Evolutionary conservation across 2,888 invertebrate species (phyloP), one percentile per base, ranked within the genome.

Genomic region (Crioceris asparagi): DNA sequence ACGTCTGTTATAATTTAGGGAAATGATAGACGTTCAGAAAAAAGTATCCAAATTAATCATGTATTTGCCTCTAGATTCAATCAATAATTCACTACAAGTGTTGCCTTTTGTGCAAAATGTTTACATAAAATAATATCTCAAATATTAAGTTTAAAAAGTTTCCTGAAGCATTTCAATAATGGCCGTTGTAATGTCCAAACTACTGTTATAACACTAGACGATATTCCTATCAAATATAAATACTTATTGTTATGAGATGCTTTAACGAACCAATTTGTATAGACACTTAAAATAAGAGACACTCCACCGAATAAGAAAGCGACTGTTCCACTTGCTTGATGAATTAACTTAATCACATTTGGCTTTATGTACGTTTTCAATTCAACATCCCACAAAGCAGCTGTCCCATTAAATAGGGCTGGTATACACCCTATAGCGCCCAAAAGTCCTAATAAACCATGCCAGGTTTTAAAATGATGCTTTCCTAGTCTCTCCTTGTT

Each of bases 401-500:
- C 35, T n/a, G 56, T 39, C 11, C 65, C 65, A 37, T 56, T 56
- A 3, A 60, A 31, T 17, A 53, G 44, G 2, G 58, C 47, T 4
- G 54, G 49, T 18, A 57, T 38, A 14, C 51, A 52, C 4, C 51
- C 48, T 3, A 57, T 38, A 32, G 58, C 27, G 4, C 55, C 53
- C 8, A 57, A 46, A 3, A 64, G 40, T 2, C 65, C 64, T 21
- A 57, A 49, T 10, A 60, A 35, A 7, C 52, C 61, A 43, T 65
- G 65, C 55, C 59, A 59, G 3, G 56, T 53, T 17, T 46, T 49
- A 41, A 62, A 64, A 45, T 65, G 65, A 4, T 45, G 26, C 36
- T 58, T 59, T 18, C 55, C 52, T 3, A 47, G 40, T 7, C 47
- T 40, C 19, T 58, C 52, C 49, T 63, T 62, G 39, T 53, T 55